These are phyloP conservation scores for Chloropsis cyanopogon DNA, from an alignment of 2,113 vertebrate genomes.

Conservation along the genomic window DNA sequence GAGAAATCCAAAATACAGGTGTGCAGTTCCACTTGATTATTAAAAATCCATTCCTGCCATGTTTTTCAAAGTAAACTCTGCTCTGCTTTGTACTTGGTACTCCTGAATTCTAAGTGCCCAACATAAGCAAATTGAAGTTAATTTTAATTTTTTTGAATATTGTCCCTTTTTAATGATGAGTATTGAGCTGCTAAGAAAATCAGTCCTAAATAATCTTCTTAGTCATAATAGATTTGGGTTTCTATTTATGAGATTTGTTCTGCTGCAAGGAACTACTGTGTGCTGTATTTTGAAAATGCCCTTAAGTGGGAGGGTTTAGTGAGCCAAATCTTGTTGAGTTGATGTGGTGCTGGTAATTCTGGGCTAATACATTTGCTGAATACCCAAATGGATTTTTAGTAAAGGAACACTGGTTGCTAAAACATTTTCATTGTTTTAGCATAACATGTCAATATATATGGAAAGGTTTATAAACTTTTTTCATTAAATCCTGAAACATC, in stretches of 20 bases:
- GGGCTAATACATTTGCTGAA: not conserved
- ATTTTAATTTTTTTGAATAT: not conserved
- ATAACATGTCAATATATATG: not conserved
- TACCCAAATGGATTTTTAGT: not conserved
- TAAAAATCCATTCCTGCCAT: not conserved
- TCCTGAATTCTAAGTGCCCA: not conserved
- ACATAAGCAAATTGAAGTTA: not conserved
- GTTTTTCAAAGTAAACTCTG: not conserved
- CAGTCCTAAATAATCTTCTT: not conserved
- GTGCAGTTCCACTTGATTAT: not conserved
- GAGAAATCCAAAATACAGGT: constrained; percentile 52
- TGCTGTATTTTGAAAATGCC: not conserved
- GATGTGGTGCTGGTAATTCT: not conserved
- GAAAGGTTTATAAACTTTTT: not conserved
- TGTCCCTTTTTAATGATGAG: not conserved
- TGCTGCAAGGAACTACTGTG: not conserved
- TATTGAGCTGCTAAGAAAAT: not conserved
- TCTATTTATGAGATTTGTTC: not conserved
- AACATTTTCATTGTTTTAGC: not conserved
- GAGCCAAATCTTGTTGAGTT: not conserved
- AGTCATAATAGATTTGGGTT: not conserved
- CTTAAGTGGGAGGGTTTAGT: not conserved
- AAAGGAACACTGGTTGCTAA: not conserved
- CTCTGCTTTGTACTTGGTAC: not conserved
- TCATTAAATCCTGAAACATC: not conserved